Conservation (phyloP, 2,113 vertebrate genomes). For the Natator depressus region DNA sequence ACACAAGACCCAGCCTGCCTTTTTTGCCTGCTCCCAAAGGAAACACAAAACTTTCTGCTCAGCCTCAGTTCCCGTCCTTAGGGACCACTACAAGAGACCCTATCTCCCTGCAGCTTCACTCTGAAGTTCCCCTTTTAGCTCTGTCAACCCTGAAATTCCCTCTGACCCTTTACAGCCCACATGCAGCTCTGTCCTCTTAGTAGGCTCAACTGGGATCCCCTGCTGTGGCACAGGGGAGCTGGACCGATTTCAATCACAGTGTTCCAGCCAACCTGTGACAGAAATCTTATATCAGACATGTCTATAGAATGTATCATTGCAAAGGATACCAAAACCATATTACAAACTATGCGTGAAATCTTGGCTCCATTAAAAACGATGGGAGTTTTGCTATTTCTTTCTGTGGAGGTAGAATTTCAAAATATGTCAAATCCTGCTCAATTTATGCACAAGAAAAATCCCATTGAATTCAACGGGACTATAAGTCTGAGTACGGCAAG, state of each 20-base stretch:
- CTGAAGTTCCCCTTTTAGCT: neutral
- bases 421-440: neutral
- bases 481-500: neutral
- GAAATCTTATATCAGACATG: neutral
- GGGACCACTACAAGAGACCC: neutral
- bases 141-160: neutral
- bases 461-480: neutral
- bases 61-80: neutral
- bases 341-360: neutral
- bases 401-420: neutral
- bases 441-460: neutral
- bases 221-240: neutral
- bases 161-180: neutral
- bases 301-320: neutral
- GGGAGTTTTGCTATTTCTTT: neutral
- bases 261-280: neutral
- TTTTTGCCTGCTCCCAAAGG: neutral
- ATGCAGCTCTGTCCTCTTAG: neutral
- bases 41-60: neutral
- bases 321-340: neutral
- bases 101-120: neutral
- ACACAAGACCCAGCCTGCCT: neutral
- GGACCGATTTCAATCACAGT: neutral
- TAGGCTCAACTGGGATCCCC: neutral
- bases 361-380: neutral